A percentile compares a stretch with the other conserved stretches of the same genome.
phyloP scores from a whole-genome alignment of 2,113 vertebrate species.

The Ptyas mucosa region DNA sequence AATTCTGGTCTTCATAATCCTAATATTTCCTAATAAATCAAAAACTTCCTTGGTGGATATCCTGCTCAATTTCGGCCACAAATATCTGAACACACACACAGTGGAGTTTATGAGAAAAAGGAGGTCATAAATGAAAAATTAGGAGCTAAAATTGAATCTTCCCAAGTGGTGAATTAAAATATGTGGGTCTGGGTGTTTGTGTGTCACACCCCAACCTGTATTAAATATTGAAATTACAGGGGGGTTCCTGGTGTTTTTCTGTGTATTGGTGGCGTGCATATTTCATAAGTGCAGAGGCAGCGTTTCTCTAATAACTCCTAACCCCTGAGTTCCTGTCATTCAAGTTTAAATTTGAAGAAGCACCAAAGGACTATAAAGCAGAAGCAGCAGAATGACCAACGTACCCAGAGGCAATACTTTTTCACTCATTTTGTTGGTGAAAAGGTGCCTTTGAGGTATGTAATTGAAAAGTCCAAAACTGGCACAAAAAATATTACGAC shows the following conservation, averaged over 20 bases:
- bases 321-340: constrained; percentile 61
- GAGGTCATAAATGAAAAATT: constrained; percentile 68
- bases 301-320: constrained; percentile 70
- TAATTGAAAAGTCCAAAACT: constrained; percentile 66
- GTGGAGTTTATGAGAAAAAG: constrained; percentile 48
- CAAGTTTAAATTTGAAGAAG: constrained; percentile 65
- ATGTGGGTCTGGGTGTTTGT: constrained; percentile 51
- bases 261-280: constrained; percentile 61
- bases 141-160: constrained; percentile 68
- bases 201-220: constrained; percentile 48
- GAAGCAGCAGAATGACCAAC: constrained; percentile 29
- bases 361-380: constrained; percentile 58
- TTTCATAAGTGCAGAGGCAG: constrained; percentile 68
- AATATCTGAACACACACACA: constrained; percentile 44
- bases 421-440: constrained; percentile 60
- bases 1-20: constrained; percentile 10
- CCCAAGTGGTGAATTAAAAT: constrained; percentile 67
- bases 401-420: constrained; percentile 40
- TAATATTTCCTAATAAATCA: constrained; percentile 31
- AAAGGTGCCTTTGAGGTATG: constrained; percentile 58
- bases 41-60: constrained; percentile 22
- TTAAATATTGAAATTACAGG: constrained; percentile 72
- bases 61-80: constrained; percentile 18
- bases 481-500: constrained; percentile 55
- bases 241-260: constrained; percentile 59